Conservation (phyloP, 2,113 vertebrate genomes). For the Cettia cetti region DNA sequence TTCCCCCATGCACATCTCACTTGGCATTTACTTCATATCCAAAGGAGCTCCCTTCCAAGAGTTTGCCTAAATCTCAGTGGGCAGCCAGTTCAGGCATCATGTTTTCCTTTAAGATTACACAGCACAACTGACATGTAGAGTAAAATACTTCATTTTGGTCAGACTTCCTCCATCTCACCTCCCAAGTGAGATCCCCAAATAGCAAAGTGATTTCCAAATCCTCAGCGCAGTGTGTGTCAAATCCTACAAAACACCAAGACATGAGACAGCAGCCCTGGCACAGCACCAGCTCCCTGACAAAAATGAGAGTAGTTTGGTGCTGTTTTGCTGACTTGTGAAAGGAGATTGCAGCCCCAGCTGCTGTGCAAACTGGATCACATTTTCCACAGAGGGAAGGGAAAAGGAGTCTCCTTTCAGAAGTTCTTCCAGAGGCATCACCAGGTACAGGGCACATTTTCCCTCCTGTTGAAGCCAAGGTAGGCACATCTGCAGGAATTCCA, state of each 20-base stretch:
- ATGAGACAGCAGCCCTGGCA: background rate
- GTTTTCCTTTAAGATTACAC: background rate
- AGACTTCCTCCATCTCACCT: background rate
- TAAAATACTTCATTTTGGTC: background rate
- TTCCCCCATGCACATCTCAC: background rate
- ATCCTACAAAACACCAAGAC: background rate
- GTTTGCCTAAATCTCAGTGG: background rate
- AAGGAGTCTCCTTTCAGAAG: background rate
- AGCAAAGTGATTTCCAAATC: background rate
- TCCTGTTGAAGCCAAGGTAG: background rate
- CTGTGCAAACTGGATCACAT: background rate
- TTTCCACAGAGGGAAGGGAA: background rate
- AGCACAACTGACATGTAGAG: background rate
- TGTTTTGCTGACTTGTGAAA: background rate
- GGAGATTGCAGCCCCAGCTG: background rate
- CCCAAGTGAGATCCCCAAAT: background rate
- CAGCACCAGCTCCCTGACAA: background rate
- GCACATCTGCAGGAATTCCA: background rate
- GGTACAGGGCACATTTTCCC: fast-evolving
- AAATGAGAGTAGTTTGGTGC: background rate
- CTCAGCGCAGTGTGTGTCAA: background rate
- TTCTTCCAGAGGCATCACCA: background rate
- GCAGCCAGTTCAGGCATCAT: background rate
- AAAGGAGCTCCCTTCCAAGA: background rate
- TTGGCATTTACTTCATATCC: background rate